These are phyloP conservation scores for Meteorus sp. DNA, from an alignment of 1,140 invertebrate species.

Conservation along the genomic window DNA sequence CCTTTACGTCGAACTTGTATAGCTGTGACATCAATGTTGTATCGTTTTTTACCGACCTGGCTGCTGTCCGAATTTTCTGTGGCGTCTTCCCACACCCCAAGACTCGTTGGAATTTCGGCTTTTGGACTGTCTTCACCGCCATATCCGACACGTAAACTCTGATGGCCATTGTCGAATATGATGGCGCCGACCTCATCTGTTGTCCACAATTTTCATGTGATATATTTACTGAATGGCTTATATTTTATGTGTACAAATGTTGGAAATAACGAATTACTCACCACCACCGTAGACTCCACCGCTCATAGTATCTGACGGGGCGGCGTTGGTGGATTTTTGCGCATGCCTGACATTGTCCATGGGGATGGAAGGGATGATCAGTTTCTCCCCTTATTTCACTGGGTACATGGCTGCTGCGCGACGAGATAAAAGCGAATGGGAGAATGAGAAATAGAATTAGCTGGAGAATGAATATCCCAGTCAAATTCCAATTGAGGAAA, in stretches of 20 bases:
- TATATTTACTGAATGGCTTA: constrained; percentile 21
- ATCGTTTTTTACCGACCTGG: constrained; percentile 40
- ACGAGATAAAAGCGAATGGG: too few relatives aligned
- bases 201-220: constrained; percentile 22
- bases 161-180: constrained; percentile 77
- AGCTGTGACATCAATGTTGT: constrained; percentile 47
- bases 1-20: constrained; percentile 50
- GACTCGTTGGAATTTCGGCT: constrained; percentile 85
- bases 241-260: constrained; percentile 28
- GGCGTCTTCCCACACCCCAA: constrained; percentile 73
- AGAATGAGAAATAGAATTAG: too few relatives aligned
- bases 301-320: constrained; percentile 50
- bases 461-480: too few relatives aligned
- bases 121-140: constrained; percentile 92
- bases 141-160: constrained; percentile 79
- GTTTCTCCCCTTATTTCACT: not conserved
- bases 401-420: too few relatives aligned
- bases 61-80: constrained; percentile 42
- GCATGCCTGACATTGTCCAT: constrained; percentile 38
- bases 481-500: too few relatives aligned
- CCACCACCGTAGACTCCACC: constrained; percentile 60
- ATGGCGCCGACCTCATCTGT: constrained; percentile 78
- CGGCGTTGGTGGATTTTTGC: constrained; percentile 27
- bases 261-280: constrained; percentile 38
- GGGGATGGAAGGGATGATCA: too few relatives aligned